These are phyloP conservation scores for Brachionus rotundiformis DNA, from an alignment of 1,140 invertebrate genomes.

Conservation along the genomic window DNA sequence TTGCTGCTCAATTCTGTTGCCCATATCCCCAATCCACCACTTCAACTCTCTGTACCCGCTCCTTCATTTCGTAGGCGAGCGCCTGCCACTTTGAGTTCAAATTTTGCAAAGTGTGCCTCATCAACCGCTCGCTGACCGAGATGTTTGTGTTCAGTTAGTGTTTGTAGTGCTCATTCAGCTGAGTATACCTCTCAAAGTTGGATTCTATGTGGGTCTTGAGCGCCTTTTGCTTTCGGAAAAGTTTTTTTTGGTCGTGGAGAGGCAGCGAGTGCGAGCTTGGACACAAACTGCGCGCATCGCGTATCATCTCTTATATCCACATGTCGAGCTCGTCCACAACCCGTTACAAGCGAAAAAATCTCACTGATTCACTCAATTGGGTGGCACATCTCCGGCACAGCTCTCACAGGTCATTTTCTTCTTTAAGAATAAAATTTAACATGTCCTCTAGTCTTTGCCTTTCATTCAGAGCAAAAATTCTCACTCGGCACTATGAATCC, in stretches of 20 bases:
- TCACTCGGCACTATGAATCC: neutral
- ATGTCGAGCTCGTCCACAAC: constrained; percentile 43
- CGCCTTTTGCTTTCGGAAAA: constrained; percentile 49
- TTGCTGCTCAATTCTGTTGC: constrained; percentile 26
- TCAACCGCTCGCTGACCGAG: neutral
- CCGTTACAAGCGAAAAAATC: neutral
- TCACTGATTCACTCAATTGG: neutral
- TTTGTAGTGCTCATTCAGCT: neutral
- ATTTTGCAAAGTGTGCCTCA: neutral
- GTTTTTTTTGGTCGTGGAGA: neutral
- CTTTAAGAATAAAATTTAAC: constrained; percentile 1
- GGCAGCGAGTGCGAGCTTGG: neutral
- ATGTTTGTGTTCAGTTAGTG: neutral
- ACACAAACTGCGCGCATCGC: neutral
- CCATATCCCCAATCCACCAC: neutral
- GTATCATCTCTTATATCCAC: constrained; percentile 29
- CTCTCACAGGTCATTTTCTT: constrained; percentile 21
- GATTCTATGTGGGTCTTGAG: constrained; percentile 9
- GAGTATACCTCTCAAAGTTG: constrained; percentile 1
- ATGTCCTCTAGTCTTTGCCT: neutral
- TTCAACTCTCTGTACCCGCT: constrained; percentile 57
- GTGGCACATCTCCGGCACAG: neutral
- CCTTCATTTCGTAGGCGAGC: constrained; percentile 54
- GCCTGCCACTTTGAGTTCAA: constrained; percentile 32
- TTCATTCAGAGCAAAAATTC: neutral